Evolutionary conservation across 2,797 vertebrate genomes (phyloP), one percentile per base, ranked within the genome.

Genomic region (Craterocephalus amniculus): DNA sequence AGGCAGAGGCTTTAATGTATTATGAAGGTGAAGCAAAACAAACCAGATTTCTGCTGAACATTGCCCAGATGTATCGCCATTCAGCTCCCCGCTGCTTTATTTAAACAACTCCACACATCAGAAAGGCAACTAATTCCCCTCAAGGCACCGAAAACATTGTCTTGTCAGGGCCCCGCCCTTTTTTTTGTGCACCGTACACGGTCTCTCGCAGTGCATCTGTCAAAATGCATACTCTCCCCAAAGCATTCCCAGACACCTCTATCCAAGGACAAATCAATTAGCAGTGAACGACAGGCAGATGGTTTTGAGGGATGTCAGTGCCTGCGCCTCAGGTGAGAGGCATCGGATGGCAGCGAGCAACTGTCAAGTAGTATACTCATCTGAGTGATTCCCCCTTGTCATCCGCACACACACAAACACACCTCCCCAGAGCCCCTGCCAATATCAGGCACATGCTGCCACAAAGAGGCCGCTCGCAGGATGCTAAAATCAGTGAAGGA

Each of bases 261-360:
- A 74, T 84, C 76, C 91, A 93, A 94, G 91, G 92, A 93, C 91
- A 92, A 94, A 94, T 93, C 90, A 93, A 95, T 95, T 94, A 94
- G 87, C 63, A 22, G 80, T 13, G 78, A 86, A 78, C 74, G 83
- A 85, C 85, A 82, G 89, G 81, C 91, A 93, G 91, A 93, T 92
- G 92, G 92, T 89, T 89, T 66, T 91, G 93, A 92, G 94, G 94
- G 90, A 93, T 92, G 83, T 70, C 55, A 10, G 79, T 34, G 80
- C 67, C 72, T 72, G 67, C 63, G 89, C 91, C 91, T 93, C 90
- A 91, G 92, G 93, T 93, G 87, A 92, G 88, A 91, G 80, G 83
- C 79, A 77, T 85, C 67, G 78, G 66, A 75, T 84, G 83, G 78
- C 80, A 68, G 80, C 62, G 56, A 88, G 88, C 76, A 83, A 88